Evolutionary conservation across 1,140 invertebrate genomes (phyloP).

Genomic region (Calephelis nemesis): DNA sequence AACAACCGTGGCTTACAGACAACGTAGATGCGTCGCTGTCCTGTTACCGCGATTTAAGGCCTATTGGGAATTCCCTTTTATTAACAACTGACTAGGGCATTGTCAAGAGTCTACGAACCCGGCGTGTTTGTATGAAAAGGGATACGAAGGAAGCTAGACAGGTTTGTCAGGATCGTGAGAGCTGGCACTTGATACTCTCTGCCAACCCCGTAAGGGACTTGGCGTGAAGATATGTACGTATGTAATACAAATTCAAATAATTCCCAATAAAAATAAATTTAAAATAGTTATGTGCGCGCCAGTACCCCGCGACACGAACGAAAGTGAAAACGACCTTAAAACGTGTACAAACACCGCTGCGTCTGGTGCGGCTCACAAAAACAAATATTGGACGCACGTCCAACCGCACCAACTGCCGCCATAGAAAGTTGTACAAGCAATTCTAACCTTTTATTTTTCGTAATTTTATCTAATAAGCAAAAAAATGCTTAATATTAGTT

Average conservation of each 20-base stretch:
- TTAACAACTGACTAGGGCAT: too few species aligned
- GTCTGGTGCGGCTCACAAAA: slow-evolving; percentile 54
- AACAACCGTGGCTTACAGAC: too few species aligned
- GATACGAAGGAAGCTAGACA: too few species aligned
- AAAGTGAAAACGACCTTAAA: slow-evolving; percentile 65
- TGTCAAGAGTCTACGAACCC: too few species aligned
- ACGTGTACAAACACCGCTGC: slow-evolving; percentile 46
- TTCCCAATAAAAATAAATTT: background rate
- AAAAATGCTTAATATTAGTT: slow-evolving; percentile 14
- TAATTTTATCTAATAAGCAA: slow-evolving; percentile 4
- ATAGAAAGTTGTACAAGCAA: slow-evolving; percentile 44
- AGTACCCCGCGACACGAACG: slow-evolving; percentile 28
- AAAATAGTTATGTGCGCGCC: slow-evolving; percentile 13
- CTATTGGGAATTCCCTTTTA: too few species aligned
- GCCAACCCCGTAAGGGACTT: too few species aligned
- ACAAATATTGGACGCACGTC: slow-evolving; percentile 47
- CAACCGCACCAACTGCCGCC: slow-evolving; percentile 43
- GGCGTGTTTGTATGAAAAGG: too few species aligned
- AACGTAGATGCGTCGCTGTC: too few species aligned
- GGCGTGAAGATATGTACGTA: background rate
- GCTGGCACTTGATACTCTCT: too few species aligned
- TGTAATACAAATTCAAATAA: background rate
- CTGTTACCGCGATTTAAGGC: too few species aligned
- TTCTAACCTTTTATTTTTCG: slow-evolving; percentile 21
- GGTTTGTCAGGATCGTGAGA: too few species aligned